Evolutionary conservation across 2,888 invertebrate species (phyloP), one percentile per base, ranked within the genome.

Genomic region (Listrodromus nycthemerus): DNA sequence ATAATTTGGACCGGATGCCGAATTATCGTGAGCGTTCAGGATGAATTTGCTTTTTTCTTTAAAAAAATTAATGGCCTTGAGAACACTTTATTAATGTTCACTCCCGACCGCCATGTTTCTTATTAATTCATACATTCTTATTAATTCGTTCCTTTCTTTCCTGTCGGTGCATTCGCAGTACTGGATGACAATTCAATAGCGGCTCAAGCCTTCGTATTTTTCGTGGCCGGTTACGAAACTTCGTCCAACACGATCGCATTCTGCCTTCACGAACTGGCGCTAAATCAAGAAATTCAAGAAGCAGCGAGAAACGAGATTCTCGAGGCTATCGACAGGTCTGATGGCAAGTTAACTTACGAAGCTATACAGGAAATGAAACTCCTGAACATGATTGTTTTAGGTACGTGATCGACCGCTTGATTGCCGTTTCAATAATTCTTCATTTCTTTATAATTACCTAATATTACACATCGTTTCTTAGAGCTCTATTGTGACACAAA

Each of bases 141-240:
- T n/a, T 10, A 50, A 3, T n/a, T 37, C 41, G 13, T 41, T 41
- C 2, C 41, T 41, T 41, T 16, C 41, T 41, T 41, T 41, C 16
- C 41, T 66, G 16, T 55, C 55, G 24, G 63, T 77, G 70, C 27
- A 70, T 76, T 78, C 41, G 21, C 70, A 92, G 92, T 89, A 82
- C 78, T 92, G 73, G 90, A 91, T 83, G 92, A 92, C 58, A 89
- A 91, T 81, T 86, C 88, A 70, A 91, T 93, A 80, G 92, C 92
- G 2, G 93, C 93, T 10, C 93, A 93, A 79, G 92, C 92, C 0
- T 92, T 93, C 83, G 91, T 91, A 5, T 93, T 93, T 83, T 93
- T 93, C 85, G 89, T 87, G 7, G 93, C 93, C 41, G 93, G 93
- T 8, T 91, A 91, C 74, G 93, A 93, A 84, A 93, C 93, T 0